Percentiles rank a stretch among this genome's conserved stretches.
phyloP scores from a whole-genome alignment of 2,113 vertebrate species.

The Emberiza fucata region DNA sequence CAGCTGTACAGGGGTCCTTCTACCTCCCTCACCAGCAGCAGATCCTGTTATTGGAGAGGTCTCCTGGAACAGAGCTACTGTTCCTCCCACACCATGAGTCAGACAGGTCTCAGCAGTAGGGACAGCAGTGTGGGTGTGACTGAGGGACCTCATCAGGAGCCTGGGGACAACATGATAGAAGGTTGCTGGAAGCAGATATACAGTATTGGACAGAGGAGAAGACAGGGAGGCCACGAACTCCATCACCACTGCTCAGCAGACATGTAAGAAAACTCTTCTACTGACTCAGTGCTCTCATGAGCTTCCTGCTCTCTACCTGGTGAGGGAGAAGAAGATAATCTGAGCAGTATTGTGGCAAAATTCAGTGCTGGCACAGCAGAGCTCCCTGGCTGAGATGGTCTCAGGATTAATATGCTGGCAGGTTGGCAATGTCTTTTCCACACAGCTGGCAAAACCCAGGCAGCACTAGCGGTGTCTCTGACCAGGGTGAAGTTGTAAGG shows the following conservation, averaged over 20 bases:
- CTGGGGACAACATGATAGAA: rapidly evolving
- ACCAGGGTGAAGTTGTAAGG: rapidly evolving
- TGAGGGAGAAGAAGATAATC: neutral
- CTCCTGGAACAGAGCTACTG: neutral
- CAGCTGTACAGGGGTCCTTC: rapidly evolving
- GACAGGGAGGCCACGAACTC: neutral
- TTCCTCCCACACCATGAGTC: neutral
- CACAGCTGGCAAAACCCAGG: neutral
- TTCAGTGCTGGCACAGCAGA: neutral
- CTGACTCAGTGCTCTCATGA: neutral
- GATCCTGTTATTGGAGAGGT: neutral
- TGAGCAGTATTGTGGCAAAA: neutral
- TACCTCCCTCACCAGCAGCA: neutral
- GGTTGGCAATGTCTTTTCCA: neutral
- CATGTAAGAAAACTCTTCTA: neutral
- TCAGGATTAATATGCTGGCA: rapidly evolving
- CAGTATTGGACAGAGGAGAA: neutral
- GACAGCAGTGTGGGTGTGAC: rapidly evolving
- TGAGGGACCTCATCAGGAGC: neutral
- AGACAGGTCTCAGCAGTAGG: neutral
- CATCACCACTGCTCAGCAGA: neutral
- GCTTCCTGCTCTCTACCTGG: neutral
- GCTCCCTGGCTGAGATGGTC: neutral
- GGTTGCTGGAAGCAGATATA: neutral
- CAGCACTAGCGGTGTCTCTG: rapidly evolving